Percentiles rank a stretch among this genome's conserved stretches.
Conservation (phyloP, 2,113 vertebrate genomes). For the Callionymus lyra region DNA sequence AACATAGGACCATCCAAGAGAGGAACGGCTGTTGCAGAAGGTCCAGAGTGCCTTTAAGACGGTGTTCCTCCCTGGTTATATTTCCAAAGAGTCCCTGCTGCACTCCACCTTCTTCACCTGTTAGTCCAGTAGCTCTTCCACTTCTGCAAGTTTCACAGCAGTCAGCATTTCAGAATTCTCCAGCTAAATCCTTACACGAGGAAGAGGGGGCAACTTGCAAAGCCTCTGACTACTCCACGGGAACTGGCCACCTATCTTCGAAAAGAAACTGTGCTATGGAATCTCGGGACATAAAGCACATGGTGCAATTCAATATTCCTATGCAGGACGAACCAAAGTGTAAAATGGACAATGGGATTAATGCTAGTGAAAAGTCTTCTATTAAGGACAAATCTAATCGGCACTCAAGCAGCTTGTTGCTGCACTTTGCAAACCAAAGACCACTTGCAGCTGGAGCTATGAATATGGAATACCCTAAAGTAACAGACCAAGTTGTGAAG, state of each 20-base stretch:
- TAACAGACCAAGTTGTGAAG: conserved; percentile 30
- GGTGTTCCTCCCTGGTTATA: conserved; percentile 90
- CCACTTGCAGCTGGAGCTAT: conserved; percentile 38
- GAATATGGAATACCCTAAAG: conserved; percentile 45
- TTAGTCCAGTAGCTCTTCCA: conserved; percentile 58
- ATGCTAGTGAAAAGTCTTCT: conserved; percentile 31
- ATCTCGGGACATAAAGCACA: conserved; percentile 68
- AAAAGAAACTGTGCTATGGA: conserved; percentile 62
- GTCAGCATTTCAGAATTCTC: conserved; percentile 64
- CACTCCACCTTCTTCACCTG: conserved; percentile 81
- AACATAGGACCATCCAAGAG: conserved; percentile 50
- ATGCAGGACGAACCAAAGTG: conserved; percentile 55
- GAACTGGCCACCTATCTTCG: conserved; percentile 72
- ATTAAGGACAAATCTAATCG: conserved; percentile 56
- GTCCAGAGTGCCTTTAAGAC: conserved; percentile 73
- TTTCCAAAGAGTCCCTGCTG: conserved; percentile 83
- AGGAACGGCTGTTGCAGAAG: conserved; percentile 53
- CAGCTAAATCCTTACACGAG: conserved; percentile 54
- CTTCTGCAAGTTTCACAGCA: conserved; percentile 61
- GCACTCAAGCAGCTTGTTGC: conserved; percentile 66
- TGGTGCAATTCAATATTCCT: conserved; percentile 66
- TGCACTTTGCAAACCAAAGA: conserved; percentile 72
- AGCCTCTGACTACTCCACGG: conserved; percentile 70
- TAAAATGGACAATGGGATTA: conserved; percentile 23
- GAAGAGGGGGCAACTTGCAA: conserved; percentile 60